phyloP scores from a whole-genome alignment of 2,888 invertebrate species.

The Spodoptera picta region DNA sequence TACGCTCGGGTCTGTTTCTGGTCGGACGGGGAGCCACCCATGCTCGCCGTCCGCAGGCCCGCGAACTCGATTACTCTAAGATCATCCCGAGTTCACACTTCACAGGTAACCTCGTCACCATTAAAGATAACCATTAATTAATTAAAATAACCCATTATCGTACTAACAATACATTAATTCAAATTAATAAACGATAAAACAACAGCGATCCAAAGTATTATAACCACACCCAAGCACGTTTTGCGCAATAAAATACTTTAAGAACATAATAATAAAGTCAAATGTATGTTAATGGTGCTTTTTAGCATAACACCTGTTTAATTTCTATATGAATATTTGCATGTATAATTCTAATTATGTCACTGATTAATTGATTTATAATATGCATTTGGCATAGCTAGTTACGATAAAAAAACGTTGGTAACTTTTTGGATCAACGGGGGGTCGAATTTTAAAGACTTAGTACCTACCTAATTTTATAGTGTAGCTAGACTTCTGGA shows the following conservation, averaged over 20 bases:
- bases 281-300: constrained; percentile 49
- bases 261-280: constrained; percentile 33
- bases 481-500: too few relatives aligned
- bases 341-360: constrained; percentile 54
- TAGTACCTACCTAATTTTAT: too few relatives aligned
- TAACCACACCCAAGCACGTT: constrained; percentile 48
- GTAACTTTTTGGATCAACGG: constrained; percentile 7
- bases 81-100: too few relatives aligned
- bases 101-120: too few relatives aligned
- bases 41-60: too few relatives aligned
- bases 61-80: too few relatives aligned
- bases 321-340: constrained; percentile 53
- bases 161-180: constrained; percentile 21
- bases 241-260: constrained; percentile 37
- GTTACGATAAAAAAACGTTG: constrained; percentile 43
- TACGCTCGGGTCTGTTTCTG: too few relatives aligned
- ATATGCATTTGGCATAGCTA: constrained; percentile 63
- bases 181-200: constrained; percentile 38
- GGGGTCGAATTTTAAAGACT: constrained; percentile 18
- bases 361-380: constrained; percentile 64
- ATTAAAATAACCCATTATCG: constrained; percentile 2
- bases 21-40: too few relatives aligned
- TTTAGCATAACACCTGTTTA: constrained; percentile 60
- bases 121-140: constrained; percentile 10
- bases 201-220: constrained; percentile 31